Evolutionary conservation across 2,113 vertebrate species (phyloP), one percentile per base, ranked within the genome.

Genomic region (Grus americana): DNA sequence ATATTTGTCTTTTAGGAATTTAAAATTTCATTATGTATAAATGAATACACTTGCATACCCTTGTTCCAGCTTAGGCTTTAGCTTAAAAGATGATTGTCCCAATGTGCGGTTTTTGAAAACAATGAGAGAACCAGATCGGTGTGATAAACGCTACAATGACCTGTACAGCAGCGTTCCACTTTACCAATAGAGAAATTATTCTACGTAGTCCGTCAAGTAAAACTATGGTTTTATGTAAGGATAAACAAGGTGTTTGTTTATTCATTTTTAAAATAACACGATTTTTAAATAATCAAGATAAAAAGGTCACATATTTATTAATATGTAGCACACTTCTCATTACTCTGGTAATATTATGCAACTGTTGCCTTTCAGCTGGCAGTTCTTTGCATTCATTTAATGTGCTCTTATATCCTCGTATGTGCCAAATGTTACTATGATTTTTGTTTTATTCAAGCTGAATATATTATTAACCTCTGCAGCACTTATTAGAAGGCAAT

Each of bases 221-320:
- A 97, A 80, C 32, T 65, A 26, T 36, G 67, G 52, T 61, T 97
- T 97, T 93, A 93, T 59, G 59, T 95, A 97, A 96, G 38, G 57
- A 85, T 55, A 92, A 94, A 91, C 79, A 93, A 93, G 73, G 15
- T 46, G 0, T 95, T 92, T 94, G 50, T 88, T 96, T 94, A 97
- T 97, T 96, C 93, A 72, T 88, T 95, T 97, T 92, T 40, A 73
- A 97, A 97, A 97, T 96, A 97, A 96, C 93, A 94, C 0, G 50
- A 87, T 96, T 97, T 97, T 97, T 36, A 96, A 97, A 96, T 96
- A 92, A 97, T 88, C 91, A 91, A 88, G 93, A 96, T 92, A 72
- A 95, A 96, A 97, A 97, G 97, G 97, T 97, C 96, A 97, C 90
- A 79, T 95, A 97, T 93, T 96, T 97, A 97, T 97, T 97, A 96